Conservation (phyloP, 2,888 invertebrate species). For the Hymenopus coronatus region DNA sequence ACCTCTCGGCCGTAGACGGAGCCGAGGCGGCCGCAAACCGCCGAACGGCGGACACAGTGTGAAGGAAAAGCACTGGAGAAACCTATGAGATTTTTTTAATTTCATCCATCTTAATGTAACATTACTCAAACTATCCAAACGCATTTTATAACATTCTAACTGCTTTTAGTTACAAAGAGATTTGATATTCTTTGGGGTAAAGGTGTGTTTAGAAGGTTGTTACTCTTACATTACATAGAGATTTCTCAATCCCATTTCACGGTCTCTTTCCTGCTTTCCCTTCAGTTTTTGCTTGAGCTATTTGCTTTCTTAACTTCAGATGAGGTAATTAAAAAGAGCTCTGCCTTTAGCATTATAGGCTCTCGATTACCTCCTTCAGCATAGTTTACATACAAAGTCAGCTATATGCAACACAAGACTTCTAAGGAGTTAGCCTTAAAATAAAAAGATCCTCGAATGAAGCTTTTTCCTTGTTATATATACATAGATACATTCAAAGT, state of each 20-base stretch:
- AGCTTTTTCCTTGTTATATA: slow-evolving; percentile 32
- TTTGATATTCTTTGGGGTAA: too few relatives aligned
- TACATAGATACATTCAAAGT: slow-evolving; percentile 10
- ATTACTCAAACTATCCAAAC: too few relatives aligned
- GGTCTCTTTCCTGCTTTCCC: not conserved
- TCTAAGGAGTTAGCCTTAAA: slow-evolving; percentile 16
- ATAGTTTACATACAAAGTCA: not conserved
- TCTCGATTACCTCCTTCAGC: not conserved
- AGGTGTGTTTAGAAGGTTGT: not conserved
- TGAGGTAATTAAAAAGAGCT: slow-evolving; percentile 30
- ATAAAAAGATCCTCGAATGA: slow-evolving; percentile 25
- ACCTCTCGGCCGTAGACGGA: too few relatives aligned
- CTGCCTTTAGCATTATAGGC: not conserved
- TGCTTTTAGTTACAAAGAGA: too few relatives aligned
- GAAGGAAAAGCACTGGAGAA: too few relatives aligned
- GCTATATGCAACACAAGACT: not conserved
- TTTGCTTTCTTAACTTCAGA: slow-evolving; percentile 13
- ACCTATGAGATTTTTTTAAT: too few relatives aligned
- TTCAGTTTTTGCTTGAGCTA: not conserved
- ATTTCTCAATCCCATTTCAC: not conserved
- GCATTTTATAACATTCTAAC: too few relatives aligned
- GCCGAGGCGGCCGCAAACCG: too few relatives aligned
- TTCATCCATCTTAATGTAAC: too few relatives aligned
- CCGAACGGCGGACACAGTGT: too few relatives aligned
- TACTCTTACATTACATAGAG: not conserved